Evolutionary conservation across 2,888 invertebrate genomes (phyloP), one percentile per base, ranked within the genome.

Genomic region (Drosophila dives): DNA sequence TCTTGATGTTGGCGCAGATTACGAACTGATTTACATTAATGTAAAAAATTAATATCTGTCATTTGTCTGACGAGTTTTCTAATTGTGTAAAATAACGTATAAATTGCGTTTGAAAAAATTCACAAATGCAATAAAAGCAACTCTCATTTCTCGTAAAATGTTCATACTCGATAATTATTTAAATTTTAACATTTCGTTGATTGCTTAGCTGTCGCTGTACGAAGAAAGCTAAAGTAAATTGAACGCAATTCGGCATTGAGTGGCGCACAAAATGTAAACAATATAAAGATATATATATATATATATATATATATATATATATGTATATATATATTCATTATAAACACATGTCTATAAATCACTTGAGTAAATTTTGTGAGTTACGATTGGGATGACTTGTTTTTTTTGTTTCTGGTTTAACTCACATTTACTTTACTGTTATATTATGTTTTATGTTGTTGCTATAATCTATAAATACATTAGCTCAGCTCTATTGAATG

Each of bases 401-500:
- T 55, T 63, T 63, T 48, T 33, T 45, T 23, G 23, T 54, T n/a
- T 17, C 42, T 17, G 23, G 10, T n/a, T 48, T 23, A 36, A 15
- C 42, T 40, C 38, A 45, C 42, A 49, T 45, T 66, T 51, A 17
- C 7, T 70, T 81, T 75, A 78, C 80, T 48, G 85, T 84, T 75
- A 72, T 50, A 55, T 56, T 42, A 64, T 56, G 12, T 49, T 64
- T 53, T 23, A 45, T 23, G 38, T 40, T 60, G 48, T 49, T 53
- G 32, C 56, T 11, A 50, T 38, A 33, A 38, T 32, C 26, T 51
- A 60, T 53, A 49, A 26, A 29, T n/a, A 40, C 66, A 61, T 20
- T 54, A 59, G 77, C 23, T 38, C 10, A 65, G 42, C 23, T 62
- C 42, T 36, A 36, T 50, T 11, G 45, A 15, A 15, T 11, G 20